Evolutionary conservation across 2,888 invertebrate genomes (phyloP), one percentile per base, ranked within the genome.

Genomic region (Orthosia incerta): DNA sequence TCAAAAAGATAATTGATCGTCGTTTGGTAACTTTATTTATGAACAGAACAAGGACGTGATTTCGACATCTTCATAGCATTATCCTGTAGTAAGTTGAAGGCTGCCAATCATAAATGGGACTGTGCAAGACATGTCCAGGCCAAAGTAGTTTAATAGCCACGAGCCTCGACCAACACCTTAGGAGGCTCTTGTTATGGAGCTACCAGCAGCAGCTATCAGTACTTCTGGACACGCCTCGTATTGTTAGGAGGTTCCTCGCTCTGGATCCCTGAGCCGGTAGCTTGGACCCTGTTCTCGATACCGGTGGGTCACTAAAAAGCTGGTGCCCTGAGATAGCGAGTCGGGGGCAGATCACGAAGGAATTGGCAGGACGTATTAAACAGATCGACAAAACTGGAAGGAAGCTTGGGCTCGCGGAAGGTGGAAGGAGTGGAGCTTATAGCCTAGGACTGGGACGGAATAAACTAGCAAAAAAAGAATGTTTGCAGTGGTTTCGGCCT

Each of bases 1-100:
- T 66, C 1, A 13, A 13, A 20, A 15, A 48, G 13, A 1, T 64
- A 56, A 60, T 60, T 46, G 9, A 56, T 23, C 13, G 46, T 45
- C 13, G 55, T 79, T 67, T 57, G 5, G 62, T 55, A 70, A 70
- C 55, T 0, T 18, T 50, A 56, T 53, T 45, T 65, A 57, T 63
- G n/a, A 31, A 63, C 23, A 60, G 18, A 75, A 16, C 63, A 76
- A 80, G 76, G 71, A 53, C 66, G 31, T 15, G 2, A 16, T 64
- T 59, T 69, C 26, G 12, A 9, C 39, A 74, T 55, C 7, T 56
- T 23, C 18, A 20, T 31, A 26, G 20, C n/a, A 23, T 51, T 50
- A 20, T 51, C 69, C 45, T 62, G 50, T 15, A 23, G 55, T 20
- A n/a, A n/a, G 23, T 65, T 46, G 16, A 48, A 67, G 18, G 9